These are phyloP conservation scores for Melinopterus prodromus DNA, from an alignment of 2,888 invertebrate species.

Conservation along the genomic window DNA sequence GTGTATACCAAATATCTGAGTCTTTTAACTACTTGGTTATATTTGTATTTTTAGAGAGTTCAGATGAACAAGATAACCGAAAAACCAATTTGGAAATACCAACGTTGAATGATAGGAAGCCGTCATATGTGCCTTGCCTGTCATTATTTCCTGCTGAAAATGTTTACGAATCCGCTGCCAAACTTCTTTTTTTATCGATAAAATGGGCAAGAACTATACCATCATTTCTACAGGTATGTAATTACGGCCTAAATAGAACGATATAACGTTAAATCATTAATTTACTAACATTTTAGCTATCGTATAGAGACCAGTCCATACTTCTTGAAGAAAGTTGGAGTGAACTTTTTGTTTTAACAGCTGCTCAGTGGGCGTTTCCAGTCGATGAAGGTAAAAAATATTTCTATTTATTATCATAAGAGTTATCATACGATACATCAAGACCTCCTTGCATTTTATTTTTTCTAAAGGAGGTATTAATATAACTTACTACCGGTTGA, in stretches of 20 bases:
- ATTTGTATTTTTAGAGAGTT: not conserved
- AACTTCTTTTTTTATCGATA: conserved; percentile 78
- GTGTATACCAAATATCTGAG: not conserved
- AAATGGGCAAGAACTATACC: conserved; percentile 84
- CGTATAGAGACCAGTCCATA: conserved; percentile 75
- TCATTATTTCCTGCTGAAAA: conserved; percentile 67
- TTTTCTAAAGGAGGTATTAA: no score
- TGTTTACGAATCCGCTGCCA: conserved; percentile 76
- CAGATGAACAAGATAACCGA: not conserved
- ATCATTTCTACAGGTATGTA: conserved; percentile 72
- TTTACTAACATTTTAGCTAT: conserved; percentile 60
- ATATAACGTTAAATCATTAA: not conserved
- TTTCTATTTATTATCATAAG: no score
- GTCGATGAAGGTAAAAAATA: conserved; percentile 72
- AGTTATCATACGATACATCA: no score
- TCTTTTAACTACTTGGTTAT: not conserved
- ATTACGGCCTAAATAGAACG: not conserved
- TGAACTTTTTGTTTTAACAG: conserved; percentile 83
- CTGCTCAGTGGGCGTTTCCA: conserved; percentile 81
- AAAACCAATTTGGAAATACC: conserved; percentile 48
- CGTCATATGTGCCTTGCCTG: conserved; percentile 58
- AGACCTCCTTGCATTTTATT: no score
- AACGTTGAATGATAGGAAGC: conserved; percentile 50
- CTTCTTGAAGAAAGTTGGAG: conserved; percentile 84
- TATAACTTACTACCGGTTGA: no score